Conservation (phyloP, 1,140 invertebrate genomes). For the Kradibia gibbosae region DNA sequence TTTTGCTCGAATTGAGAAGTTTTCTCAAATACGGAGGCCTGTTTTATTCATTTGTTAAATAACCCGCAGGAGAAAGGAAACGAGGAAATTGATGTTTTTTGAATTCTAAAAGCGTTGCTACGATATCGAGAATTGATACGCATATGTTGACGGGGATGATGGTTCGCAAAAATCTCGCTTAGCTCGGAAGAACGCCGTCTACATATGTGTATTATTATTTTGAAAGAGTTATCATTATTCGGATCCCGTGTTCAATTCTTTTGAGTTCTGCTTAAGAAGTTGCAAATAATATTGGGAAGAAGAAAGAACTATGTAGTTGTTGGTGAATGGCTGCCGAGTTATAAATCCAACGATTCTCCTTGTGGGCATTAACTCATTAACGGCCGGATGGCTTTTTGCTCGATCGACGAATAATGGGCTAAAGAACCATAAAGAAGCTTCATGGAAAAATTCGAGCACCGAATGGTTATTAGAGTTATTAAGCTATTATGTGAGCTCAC, state of each 20-base stretch:
- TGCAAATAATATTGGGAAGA: too few species aligned
- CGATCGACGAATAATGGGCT: not conserved
- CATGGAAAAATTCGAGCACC: not conserved
- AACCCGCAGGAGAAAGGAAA: not conserved
- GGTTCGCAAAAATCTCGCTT: too few species aligned
- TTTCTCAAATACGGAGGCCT: slow-evolving; percentile 45
- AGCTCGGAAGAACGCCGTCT: too few species aligned
- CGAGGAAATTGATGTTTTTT: too few species aligned
- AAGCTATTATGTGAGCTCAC: not conserved
- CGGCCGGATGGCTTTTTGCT: slow-evolving; percentile 14
- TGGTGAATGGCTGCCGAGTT: not conserved
- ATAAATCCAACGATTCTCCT: slow-evolving; percentile 5
- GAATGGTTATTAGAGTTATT: not conserved
- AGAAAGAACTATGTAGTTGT: too few species aligned
- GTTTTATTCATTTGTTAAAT: slow-evolving; percentile 43
- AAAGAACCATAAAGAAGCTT: not conserved
- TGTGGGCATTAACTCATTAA: slow-evolving; percentile 28
- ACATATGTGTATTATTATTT: too few species aligned
- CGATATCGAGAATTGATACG: not conserved
- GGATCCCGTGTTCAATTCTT: too few species aligned
- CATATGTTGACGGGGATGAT: too few species aligned
- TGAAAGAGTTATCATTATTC: too few species aligned
- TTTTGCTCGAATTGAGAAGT: slow-evolving; percentile 48
- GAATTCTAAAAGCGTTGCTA: too few species aligned
- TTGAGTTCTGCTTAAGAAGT: too few species aligned